Evolutionary conservation across 2,113 vertebrate species (phyloP), one percentile per base, ranked within the genome.

Genomic region (Callaeas wilsoni): DNA sequence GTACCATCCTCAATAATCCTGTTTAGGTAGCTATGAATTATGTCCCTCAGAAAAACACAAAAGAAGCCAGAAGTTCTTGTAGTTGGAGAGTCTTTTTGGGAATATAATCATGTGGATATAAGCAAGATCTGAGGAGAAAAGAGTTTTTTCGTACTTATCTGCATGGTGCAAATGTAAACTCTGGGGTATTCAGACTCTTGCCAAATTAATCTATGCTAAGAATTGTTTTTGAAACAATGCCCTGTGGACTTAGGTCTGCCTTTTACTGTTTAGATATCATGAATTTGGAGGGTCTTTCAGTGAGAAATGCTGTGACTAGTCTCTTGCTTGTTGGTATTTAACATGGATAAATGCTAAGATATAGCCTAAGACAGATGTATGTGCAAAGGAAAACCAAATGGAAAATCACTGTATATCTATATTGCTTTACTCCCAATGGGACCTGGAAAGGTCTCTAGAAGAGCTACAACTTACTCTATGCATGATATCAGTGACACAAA

Each of bases 141-240:
- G 1, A 1, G 0, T 1, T 7, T 52, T 46, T 60, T 60, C 49
- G 3, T 20, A 10, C 4, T 47, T 62, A 20, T 1, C 6, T 75
- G 4, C 11, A 32, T 59, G 20, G 17, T 12, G 6, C 4, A 83
- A 79, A 37, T n/a, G 4, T 63, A 39, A 77, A 71, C 5, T 63
- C 20, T 13, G 6, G 12, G 0, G 0, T 64, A 25, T 55, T 80
- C 10, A 47, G 25, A 59, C 18, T 21, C 6, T 44, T 64, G 13
- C 3, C 12, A 64, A 63, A 55, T 90, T 68, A 55, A 46, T 3
- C 4, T 67, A 22, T 39, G 9, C 1, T 67, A 71, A 32, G 8
- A 27, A 16, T 30, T 55, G 2, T 4, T 86, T 83, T 62, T 73
- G 16, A 75, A 90, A 64, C 56, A 46, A 18, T 16, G 4, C 1